These are phyloP conservation scores for Achroia grisella DNA, from an alignment of 1,140 invertebrate species.

Conservation along the genomic window DNA sequence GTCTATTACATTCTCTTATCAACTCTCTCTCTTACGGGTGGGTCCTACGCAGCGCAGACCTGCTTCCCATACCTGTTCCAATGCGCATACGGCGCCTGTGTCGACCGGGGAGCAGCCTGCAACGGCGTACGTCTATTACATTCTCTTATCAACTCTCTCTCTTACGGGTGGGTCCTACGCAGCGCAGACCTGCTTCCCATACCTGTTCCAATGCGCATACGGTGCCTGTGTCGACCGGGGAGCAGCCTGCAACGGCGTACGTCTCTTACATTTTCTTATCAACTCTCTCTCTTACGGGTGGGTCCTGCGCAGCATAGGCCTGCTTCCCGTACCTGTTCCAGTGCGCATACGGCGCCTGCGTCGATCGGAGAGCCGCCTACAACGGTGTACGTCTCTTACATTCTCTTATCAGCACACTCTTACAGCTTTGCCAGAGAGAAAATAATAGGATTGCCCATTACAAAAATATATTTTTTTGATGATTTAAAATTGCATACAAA, in stretches of 20 bases:
- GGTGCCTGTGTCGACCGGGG: constrained; percentile 78
- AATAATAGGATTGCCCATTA: no score
- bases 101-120: constrained; percentile 75
- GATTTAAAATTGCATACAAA: no score
- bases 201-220: constrained; percentile 69
- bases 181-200: constrained; percentile 43
- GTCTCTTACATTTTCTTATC: not conserved
- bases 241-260: constrained; percentile 70
- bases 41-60: constrained; percentile 41
- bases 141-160: no score
- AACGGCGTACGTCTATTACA: constrained; percentile 48
- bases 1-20: not conserved
- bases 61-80: constrained; percentile 61
- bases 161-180: constrained; percentile 34
- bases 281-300: no score
- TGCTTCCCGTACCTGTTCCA: constrained; percentile 61
- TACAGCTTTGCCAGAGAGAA: no score
- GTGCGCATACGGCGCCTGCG: constrained; percentile 78
- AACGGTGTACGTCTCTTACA: constrained; percentile 48
- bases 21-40: no score
- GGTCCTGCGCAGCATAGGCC: constrained; percentile 41
- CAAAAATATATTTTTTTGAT: no score
- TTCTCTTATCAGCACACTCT: no score
- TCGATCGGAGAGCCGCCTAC: constrained; percentile 75
- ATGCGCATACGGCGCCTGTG: constrained; percentile 78